Conservation (phyloP, 2,797 vertebrate genomes). For the Emydoidea blandingii region DNA sequence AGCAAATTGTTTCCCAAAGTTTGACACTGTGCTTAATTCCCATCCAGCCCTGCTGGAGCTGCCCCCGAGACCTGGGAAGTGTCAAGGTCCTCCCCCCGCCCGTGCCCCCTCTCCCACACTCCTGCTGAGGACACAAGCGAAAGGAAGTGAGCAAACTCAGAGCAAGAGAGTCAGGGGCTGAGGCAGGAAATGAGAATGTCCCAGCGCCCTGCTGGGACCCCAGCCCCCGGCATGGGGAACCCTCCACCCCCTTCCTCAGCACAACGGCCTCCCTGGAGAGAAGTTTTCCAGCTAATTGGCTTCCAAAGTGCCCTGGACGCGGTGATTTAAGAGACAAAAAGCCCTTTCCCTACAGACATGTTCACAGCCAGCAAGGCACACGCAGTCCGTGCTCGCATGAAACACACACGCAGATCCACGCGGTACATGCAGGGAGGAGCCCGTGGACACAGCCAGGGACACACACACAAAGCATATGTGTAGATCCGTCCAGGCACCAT, state of each 20-base stretch:
- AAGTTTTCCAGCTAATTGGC: neutral
- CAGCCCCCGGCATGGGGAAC: neutral
- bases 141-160: neutral
- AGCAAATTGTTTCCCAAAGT: neutral
- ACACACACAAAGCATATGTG: neutral
- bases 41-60: no score
- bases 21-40: neutral
- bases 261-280: neutral
- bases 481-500: neutral
- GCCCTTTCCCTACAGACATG: neutral
- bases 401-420: neutral
- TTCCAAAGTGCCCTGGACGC: neutral
- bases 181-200: neutral
- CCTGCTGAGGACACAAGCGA: neutral
- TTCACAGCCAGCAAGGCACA: neutral
- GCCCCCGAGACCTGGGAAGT: neutral
- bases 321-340: neutral
- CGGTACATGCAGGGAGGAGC: neutral
- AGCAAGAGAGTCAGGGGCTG: neutral
- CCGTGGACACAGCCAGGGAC: neutral
- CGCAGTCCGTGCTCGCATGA: neutral
- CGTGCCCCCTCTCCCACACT: neutral
- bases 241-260: neutral
- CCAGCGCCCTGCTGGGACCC: neutral
- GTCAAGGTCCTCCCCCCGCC: no score